A percentile compares a stretch with the other conserved stretches of the same genome.
Evolutionary conservation across 2,797 vertebrate species (phyloP).

Genomic region (Myiothlypis coronata): DNA sequence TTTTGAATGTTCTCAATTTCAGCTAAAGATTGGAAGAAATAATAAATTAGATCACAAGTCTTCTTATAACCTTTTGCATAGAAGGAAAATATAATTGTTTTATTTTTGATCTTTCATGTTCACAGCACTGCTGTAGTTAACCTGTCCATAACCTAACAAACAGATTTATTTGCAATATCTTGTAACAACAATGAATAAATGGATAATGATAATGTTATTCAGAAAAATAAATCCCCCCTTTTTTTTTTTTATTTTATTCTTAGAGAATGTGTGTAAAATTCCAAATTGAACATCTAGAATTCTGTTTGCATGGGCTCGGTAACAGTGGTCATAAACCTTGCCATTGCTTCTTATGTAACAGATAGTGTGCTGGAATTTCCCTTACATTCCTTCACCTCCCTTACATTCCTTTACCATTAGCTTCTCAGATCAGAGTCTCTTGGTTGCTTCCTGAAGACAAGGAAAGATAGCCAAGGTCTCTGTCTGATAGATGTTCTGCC

Average conservation of each 20-base stretch:
- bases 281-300: neutral
- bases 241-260: neutral
- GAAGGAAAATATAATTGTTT: neutral
- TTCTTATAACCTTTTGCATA: neutral
- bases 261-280: neutral
- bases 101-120: neutral
- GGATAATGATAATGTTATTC: neutral
- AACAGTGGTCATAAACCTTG: neutral
- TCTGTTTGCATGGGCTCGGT: neutral
- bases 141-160: neutral
- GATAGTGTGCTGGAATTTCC: neutral
- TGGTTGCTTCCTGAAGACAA: neutral
- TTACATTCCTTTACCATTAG: neutral
- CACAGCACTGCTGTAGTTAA: neutral
- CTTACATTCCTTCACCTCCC: neutral
- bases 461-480: neutral
- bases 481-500: neutral
- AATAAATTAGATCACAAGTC: neutral
- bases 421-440: neutral
- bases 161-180: neutral
- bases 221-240: neutral
- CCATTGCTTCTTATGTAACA: neutral
- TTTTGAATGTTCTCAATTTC: conserved; percentile 12
- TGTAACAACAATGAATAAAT: neutral
- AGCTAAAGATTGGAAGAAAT: neutral